These are phyloP conservation scores for Trimorus sp. DNA, from an alignment of 2,888 invertebrate genomes.

Conservation along the genomic window DNA sequence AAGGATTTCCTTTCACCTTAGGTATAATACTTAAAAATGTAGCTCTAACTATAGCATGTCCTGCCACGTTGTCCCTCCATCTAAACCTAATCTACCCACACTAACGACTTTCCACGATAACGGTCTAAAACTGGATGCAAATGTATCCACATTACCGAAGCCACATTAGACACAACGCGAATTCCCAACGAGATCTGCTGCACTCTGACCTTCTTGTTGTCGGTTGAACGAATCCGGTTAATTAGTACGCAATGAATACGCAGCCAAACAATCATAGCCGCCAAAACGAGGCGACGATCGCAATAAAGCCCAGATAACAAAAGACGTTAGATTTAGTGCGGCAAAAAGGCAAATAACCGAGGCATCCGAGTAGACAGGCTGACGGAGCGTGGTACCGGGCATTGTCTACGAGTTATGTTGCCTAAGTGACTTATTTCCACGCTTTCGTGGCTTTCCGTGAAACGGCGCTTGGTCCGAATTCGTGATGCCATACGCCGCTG, in stretches of 20 bases:
- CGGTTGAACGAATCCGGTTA: not conserved
- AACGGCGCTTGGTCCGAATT: slow-evolving; percentile 66
- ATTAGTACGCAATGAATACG: slow-evolving; percentile 10
- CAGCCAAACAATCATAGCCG: slow-evolving; percentile 11
- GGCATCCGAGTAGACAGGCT: slow-evolving; percentile 69
- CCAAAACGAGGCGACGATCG: slow-evolving; percentile 21
- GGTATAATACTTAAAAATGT: too few species aligned
- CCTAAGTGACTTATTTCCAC: slow-evolving; percentile 81
- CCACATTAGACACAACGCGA: too few species aligned
- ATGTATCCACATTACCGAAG: too few species aligned
- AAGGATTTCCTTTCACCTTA: too few species aligned
- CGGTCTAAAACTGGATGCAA: too few species aligned
- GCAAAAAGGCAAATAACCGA: slow-evolving; percentile 70
- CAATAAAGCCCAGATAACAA: slow-evolving; percentile 28
- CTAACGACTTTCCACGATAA: too few species aligned
- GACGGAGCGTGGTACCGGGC: slow-evolving; percentile 80
- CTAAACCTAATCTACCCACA: too few species aligned
- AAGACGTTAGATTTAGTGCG: slow-evolving; percentile 63
- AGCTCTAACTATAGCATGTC: too few species aligned
- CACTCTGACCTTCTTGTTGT: too few species aligned
- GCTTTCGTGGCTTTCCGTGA: slow-evolving; percentile 80
- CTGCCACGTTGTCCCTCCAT: too few species aligned
- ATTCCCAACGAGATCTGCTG: too few species aligned
- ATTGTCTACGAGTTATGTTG: slow-evolving; percentile 79
- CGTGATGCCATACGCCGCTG: slow-evolving; percentile 16